These are phyloP conservation scores for Phocides pigmalion DNA, from an alignment of 1,140 invertebrate genomes.

Conservation along the genomic window DNA sequence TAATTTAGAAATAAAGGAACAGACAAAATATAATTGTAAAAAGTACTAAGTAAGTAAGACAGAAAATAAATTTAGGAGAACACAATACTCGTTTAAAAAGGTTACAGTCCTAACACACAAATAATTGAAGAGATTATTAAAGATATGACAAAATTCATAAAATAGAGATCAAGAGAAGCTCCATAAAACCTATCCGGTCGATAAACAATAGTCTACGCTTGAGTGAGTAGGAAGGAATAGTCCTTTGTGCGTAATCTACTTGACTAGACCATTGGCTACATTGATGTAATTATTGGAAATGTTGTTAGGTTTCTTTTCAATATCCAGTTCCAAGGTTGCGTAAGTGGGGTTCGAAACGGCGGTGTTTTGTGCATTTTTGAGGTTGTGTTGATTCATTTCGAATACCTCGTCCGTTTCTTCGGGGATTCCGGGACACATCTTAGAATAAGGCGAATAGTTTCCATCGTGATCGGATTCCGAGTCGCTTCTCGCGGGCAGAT, in stretches of 20 bases:
- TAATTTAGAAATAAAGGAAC: neutral
- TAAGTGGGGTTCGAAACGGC: slow-evolving; percentile 78
- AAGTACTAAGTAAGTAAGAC: too few species aligned
- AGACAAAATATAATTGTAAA: too few species aligned
- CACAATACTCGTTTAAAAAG: neutral
- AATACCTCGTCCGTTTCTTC: slow-evolving; percentile 76
- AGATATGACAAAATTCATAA: slow-evolving; percentile 20
- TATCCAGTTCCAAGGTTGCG: slow-evolving; percentile 58
- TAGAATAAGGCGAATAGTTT: slow-evolving; percentile 62
- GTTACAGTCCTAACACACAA: slow-evolving; percentile 4
- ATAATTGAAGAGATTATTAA: slow-evolving; percentile 22
- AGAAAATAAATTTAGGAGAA: slow-evolving; percentile 1
- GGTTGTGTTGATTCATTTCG: slow-evolving; percentile 84
- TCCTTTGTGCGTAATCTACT: slow-evolving; percentile 51
- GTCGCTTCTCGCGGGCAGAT: slow-evolving; percentile 65
- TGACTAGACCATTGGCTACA: slow-evolving; percentile 76
- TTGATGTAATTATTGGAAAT: slow-evolving; percentile 68
- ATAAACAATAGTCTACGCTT: slow-evolving; percentile 26
- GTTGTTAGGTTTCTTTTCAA: slow-evolving; percentile 69
- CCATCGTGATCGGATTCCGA: slow-evolving; percentile 75
- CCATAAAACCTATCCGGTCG: slow-evolving; percentile 21
- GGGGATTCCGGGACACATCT: slow-evolving; percentile 62
- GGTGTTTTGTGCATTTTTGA: slow-evolving; percentile 85
- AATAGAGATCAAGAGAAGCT: slow-evolving; percentile 41
- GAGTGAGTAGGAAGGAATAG: slow-evolving; percentile 33